phyloP scores from a whole-genome alignment of 2,113 vertebrate genomes.

The Odocoileus virginianus region DNA sequence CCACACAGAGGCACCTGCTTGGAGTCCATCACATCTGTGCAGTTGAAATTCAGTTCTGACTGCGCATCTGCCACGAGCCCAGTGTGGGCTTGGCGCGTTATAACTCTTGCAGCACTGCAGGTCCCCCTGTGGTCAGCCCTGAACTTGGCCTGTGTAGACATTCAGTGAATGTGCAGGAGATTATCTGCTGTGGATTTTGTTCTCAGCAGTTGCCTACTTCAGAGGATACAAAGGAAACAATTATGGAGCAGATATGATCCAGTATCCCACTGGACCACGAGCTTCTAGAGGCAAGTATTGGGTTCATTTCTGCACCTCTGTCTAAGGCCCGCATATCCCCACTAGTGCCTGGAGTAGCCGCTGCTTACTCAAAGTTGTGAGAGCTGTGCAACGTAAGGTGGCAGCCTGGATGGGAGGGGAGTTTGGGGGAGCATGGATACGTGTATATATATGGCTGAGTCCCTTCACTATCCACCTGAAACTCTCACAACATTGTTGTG shows the following conservation, averaged over 20 bases:
- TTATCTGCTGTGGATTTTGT: not conserved
- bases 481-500: not conserved
- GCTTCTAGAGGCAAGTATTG: not conserved
- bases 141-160: not conserved
- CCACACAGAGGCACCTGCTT: rapidly evolving
- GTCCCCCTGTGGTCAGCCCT: not conserved
- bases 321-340: no score
- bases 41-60: no score
- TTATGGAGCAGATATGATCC: not conserved
- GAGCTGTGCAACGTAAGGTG: not conserved
- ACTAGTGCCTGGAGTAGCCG: not conserved
- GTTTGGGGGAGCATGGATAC: not conserved
- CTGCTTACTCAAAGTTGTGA: not conserved
- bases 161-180: not conserved
- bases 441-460: not conserved
- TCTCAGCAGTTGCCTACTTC: not conserved
- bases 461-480: not conserved
- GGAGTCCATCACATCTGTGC: not conserved
- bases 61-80: not conserved
- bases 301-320: not conserved
- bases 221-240: not conserved
- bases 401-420: not conserved
- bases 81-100: not conserved
- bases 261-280: rapidly evolving
- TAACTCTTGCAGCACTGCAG: not conserved